Conservation (phyloP, 2,797 vertebrate genomes). For the Loris lydekkerianus region DNA sequence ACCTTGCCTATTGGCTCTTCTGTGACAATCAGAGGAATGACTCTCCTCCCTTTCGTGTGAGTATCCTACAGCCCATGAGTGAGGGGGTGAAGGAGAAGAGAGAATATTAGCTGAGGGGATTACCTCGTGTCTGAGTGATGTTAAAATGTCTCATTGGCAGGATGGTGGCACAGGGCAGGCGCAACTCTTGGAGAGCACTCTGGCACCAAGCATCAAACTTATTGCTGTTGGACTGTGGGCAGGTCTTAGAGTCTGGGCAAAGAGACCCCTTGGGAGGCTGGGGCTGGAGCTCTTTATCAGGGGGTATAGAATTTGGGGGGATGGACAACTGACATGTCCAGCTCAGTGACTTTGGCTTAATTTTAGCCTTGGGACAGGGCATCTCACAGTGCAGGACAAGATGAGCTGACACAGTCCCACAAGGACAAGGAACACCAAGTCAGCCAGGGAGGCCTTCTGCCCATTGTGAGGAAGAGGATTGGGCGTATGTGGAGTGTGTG, state of each 20-base stretch:
- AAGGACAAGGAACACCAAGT: not conserved
- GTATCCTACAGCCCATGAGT: not conserved
- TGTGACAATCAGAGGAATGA: not conserved
- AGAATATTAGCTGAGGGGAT: not conserved
- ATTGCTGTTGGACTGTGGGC: no score
- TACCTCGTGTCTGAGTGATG: not conserved
- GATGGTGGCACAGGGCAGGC: no score
- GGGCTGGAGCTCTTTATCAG: not conserved
- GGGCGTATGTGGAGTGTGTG: not conserved
- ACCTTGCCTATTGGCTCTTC: not conserved
- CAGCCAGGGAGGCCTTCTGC: not conserved
- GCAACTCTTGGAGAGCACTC: not conserved
- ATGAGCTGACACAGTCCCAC: not conserved
- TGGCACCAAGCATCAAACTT: no score
- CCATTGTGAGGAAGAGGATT: fast-evolving
- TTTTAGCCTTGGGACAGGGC: not conserved
- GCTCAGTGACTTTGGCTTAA: not conserved
- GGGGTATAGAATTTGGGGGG: not conserved
- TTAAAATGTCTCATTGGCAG: no score
- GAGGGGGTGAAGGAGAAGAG: not conserved
- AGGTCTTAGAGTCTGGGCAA: not conserved
- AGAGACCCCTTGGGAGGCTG: no score
- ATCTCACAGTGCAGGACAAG: not conserved
- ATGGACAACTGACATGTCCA: not conserved
- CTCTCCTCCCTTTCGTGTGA: not conserved